These are phyloP conservation scores for Zophobas morio DNA, from an alignment of 1,140 invertebrate species.

Conservation along the genomic window DNA sequence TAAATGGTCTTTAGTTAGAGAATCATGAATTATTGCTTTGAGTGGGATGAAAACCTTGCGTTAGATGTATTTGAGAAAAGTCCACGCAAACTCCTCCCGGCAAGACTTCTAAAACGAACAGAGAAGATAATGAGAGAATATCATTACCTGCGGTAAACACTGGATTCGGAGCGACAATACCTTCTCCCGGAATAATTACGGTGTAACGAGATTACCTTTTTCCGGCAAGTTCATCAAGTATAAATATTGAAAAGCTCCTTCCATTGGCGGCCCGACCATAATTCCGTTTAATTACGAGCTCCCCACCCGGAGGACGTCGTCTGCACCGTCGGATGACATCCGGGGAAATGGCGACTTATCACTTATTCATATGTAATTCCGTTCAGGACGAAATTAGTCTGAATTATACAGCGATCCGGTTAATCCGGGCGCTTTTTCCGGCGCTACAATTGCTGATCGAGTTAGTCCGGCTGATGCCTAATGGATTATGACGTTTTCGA, in stretches of 20 bases:
- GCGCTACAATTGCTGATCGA: conserved; percentile 40
- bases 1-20: no score
- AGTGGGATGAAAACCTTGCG: no score
- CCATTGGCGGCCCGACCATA: conserved; percentile 25
- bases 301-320: conserved; percentile 9
- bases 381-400: conserved; percentile 54
- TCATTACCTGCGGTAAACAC: conserved; percentile 25
- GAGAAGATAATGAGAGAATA: conserved; percentile 7
- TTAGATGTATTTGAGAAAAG: background rate
- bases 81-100: conserved; percentile 12
- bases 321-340: conserved; percentile 37
- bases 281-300: conserved; percentile 39
- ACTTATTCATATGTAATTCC: conserved; percentile 58
- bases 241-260: conserved; percentile 31
- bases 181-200: conserved; percentile 23
- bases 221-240: conserved; percentile 29
- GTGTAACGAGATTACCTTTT: conserved; percentile 32
- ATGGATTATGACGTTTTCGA: conserved; percentile 37
- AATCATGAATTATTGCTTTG: no score
- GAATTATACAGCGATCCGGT: conserved; percentile 55
- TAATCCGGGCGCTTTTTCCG: conserved; percentile 38
- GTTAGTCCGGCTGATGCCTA: conserved; percentile 30
- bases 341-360: conserved; percentile 53
- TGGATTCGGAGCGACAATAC: conserved; percentile 18
- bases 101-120: background rate